Conservation (phyloP, 2,888 invertebrate genomes). For the Dorcus parallelipipedus region DNA sequence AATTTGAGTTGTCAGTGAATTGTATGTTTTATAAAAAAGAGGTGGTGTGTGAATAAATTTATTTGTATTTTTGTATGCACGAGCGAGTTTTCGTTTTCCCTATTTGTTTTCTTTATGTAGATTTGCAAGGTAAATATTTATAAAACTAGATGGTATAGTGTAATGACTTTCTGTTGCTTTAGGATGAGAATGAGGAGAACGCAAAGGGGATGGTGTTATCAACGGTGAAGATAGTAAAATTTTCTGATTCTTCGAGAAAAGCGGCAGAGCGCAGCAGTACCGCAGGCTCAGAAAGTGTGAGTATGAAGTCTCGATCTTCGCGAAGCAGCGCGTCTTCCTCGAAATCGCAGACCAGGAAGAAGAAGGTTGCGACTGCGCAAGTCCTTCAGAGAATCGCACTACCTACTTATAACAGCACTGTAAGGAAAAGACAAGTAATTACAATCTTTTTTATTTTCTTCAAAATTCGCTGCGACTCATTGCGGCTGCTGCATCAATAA, state of each 20-base stretch:
- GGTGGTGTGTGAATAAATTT: not conserved
- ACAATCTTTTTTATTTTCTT: too few species aligned
- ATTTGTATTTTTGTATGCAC: not conserved
- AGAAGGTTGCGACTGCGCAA: not conserved
- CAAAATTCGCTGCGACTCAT: too few species aligned
- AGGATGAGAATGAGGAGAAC: too few species aligned
- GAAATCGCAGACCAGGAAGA: not conserved
- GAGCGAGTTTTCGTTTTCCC: not conserved
- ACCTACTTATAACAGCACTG: conserved; percentile 9
- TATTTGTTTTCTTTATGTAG: not conserved
- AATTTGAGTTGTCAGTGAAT: conserved; percentile 7
- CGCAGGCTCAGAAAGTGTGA: not conserved
- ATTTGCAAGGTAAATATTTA: too few species aligned
- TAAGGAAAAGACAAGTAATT: not conserved
- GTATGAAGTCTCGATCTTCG: not conserved
- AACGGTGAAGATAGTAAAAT: too few species aligned
- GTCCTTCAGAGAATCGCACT: conserved; percentile 1
- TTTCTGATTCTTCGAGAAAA: not conserved
- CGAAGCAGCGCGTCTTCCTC: not conserved
- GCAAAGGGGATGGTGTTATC: not conserved
- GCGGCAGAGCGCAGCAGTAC: not conserved
- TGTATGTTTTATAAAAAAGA: too few species aligned
- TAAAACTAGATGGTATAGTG: too few species aligned
- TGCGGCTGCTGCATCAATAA: too few species aligned
- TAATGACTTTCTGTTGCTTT: too few species aligned